Evolutionary conservation across 92 coral and sea anemone species (phyloP), one percentile per base, ranked within the genome.

Genomic region (Paragorgia papillata): DNA sequence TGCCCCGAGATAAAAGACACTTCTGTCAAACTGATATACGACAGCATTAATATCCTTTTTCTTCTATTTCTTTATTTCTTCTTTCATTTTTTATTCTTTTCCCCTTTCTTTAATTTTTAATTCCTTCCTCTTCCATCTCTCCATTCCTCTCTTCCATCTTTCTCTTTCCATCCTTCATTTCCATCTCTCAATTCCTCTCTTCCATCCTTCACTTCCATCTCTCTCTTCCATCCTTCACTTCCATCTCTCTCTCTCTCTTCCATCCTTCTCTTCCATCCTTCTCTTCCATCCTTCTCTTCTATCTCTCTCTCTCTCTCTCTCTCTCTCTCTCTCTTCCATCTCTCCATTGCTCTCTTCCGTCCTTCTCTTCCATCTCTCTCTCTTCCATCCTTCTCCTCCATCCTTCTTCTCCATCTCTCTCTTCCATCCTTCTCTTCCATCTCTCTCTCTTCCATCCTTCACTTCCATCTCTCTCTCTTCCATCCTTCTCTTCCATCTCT

Each of bases 1-100:
- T 33, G 61, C 35, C 15, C 57, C 50, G 28, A 30, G 28, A 32
- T 9, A 37, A 14, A 30, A 2, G 78, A 53, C 6, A 26, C 20
- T 41, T 71, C 30, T 15, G 78, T 71, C 20, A 71, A 54, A 20
- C 24, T 71, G 10, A 54, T 71, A 17, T 71, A 71, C 78, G 64
- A 20, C 51, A 31, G 30, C 10, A 35, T 53, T 9, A 53, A 71
- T 71, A 71, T 71, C 78, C 78, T 71, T 71, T 37, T 37, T 10
- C 78, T 64, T 71, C 54, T 37, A 4, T 10, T 37, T 4, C 43
- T 37, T 37, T 10, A 37, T 4, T 37, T 37, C 10, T 37, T 37
- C 43, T 37, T 37, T 4, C 6, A 37, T 37, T 4, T 37, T 37
- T 10, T 6, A 6, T 46, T n/a, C 12, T 46, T 6, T n/a, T 15